Evolutionary conservation across 1,140 invertebrate genomes (phyloP).

Genomic region (Chionoecetes opilio): DNA sequence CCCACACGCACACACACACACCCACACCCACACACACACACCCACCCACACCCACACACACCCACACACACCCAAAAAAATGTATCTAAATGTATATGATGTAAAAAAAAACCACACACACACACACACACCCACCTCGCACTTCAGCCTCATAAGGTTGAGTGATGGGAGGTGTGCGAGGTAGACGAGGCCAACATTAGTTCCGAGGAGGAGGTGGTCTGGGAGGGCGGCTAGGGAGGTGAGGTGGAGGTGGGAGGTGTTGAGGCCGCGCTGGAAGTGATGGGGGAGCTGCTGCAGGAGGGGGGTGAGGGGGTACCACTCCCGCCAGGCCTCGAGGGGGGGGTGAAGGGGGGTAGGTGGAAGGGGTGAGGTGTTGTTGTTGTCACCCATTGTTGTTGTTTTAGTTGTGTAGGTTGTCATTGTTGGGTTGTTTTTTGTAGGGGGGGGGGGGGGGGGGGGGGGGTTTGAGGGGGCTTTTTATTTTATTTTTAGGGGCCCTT

Average conservation of each 20-base stretch:
- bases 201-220: slow-evolving; percentile 93
- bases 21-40: too few relatives aligned
- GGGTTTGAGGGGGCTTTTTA: too few relatives aligned
- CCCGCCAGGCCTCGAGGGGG: slow-evolving; percentile 84
- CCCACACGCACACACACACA: neutral
- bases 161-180: slow-evolving; percentile 92
- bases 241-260: slow-evolving; percentile 90
- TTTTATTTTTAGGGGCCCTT: too few relatives aligned
- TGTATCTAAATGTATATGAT: neutral
- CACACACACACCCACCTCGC: slow-evolving; percentile 87
- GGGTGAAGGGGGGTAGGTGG: neutral
- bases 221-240: slow-evolving; percentile 92
- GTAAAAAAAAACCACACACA: neutral
- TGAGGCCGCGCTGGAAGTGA: slow-evolving; percentile 90
- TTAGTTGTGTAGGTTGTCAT: neutral
- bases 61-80: neutral
- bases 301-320: slow-evolving; percentile 92
- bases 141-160: slow-evolving; percentile 90
- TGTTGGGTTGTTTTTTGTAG: too few relatives aligned
- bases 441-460: too few relatives aligned
- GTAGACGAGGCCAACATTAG: slow-evolving; percentile 93
- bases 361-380: neutral
- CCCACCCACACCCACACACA: neutral
- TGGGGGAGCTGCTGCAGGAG: slow-evolving; percentile 91
- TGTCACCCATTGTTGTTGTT: neutral